Evolutionary conservation across 2,113 vertebrate species (phyloP), one percentile per base, ranked within the genome.

Genomic region (Lepus europaeus): DNA sequence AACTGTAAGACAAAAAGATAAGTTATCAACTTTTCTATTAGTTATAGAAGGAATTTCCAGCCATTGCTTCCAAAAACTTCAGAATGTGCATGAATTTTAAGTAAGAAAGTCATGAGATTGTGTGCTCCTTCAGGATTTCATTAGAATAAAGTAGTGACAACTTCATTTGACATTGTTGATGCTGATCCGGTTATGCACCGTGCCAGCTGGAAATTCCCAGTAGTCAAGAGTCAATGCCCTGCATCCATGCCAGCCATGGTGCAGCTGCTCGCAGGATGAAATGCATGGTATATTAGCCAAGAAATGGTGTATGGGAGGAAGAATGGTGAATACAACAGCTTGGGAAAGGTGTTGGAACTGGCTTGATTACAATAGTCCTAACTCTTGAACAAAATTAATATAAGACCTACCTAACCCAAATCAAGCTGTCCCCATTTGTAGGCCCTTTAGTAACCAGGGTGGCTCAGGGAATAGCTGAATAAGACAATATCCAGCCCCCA

Each of bases 251-350:
- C 45, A 20, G 82, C 45, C 87, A 96, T 66, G 27, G 61, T 10
- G 17, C 45, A 95, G 83, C 25, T 90, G 74, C 53, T 97, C 59
- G 78, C 74, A 90, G 69, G 31, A 27, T 74, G 49, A 31, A 85
- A 59, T 33, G 6, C 13, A 51, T 91, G 87, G 95, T 93, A n/a
- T 92, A 91, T 93, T 90, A 93, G 23, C 45, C 23, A 61, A 92
- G 80, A 97, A 95, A 97, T 89, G 3, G 56, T 68, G 25, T 94
- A 51, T 87, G 68, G 84, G 91, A 36, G 77, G 87, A 91, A 91
- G 36, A 87, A 22, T 45, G 33, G 72, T 53, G 7, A 95, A 72
- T 5, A 14, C 0, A 73, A 90, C 61, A 86, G 0, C 0, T 59
- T 53, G 36, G 23, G 23, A 72, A 70, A 97, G 13, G 23, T 83